These are phyloP conservation scores for Carpatolechia fugitivella DNA, from an alignment of 2,888 invertebrate genomes.

Conservation along the genomic window DNA sequence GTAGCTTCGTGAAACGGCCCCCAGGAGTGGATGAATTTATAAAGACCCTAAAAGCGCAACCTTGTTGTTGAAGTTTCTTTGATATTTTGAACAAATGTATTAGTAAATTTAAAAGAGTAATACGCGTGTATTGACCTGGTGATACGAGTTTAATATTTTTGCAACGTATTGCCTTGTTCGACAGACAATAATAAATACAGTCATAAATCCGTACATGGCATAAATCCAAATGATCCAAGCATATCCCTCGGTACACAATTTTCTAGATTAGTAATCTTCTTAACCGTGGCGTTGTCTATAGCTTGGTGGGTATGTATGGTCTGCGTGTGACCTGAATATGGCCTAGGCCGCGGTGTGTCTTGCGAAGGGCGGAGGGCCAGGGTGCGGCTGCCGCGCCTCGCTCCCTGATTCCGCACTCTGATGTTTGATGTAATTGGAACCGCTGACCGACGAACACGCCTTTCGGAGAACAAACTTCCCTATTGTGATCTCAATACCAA, in stretches of 20 bases:
- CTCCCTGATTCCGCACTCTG: conserved; percentile 5
- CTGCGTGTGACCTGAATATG: conserved; percentile 11
- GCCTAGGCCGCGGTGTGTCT: background rate
- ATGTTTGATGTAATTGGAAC: conserved; percentile 7
- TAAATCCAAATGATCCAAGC: no score
- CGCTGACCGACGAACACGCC: background rate
- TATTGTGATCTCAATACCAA: background rate
- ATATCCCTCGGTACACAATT: no score
- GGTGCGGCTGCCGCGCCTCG: conserved; percentile 2
- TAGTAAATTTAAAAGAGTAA: background rate
- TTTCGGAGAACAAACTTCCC: background rate
- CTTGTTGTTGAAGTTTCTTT: background rate
- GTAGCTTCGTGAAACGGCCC: no score
- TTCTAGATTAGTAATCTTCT: no score
- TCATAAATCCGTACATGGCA: no score
- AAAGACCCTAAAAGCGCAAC: background rate
- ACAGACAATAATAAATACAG: no score
- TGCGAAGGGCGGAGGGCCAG: background rate
- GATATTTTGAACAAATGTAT: background rate
- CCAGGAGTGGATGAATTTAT: conserved; percentile 14
- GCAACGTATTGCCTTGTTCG: no score
- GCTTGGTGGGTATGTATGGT: background rate
- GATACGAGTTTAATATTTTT: no score
- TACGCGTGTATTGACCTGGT: background rate
- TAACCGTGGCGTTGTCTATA: no score